These are phyloP conservation scores for Acanthaster planci DNA, from an alignment of 35 echinoderm and acorn worm genomes.

Conservation along the genomic window DNA sequence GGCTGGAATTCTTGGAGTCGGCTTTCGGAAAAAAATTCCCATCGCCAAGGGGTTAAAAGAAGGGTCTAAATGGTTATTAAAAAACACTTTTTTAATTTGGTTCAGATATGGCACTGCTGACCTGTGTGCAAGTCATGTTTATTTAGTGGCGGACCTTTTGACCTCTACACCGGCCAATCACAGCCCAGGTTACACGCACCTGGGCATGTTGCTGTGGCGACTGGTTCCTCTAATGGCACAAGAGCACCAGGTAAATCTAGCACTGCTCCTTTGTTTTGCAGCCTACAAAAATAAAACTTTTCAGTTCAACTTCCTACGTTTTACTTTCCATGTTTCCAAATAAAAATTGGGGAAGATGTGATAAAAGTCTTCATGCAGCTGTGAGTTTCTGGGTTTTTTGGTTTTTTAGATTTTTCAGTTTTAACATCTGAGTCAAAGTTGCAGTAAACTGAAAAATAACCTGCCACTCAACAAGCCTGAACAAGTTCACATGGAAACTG, in stretches of 20 bases:
- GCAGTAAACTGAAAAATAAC: too few species aligned
- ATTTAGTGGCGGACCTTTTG: constrained; percentile 46
- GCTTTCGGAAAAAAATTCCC: too few species aligned
- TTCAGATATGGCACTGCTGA: constrained; percentile 68
- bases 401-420: too few species aligned
- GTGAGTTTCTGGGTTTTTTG: too few species aligned
- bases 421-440: too few species aligned
- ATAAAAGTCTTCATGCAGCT: too few species aligned
- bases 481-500: not conserved
- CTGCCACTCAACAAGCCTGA: too few species aligned
- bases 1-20: too few species aligned
- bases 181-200: constrained; percentile 57
- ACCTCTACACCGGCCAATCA: constrained; percentile 59
- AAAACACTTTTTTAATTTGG: not conserved
- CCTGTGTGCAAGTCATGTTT: constrained; percentile 65
- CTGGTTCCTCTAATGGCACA: constrained; percentile 60
- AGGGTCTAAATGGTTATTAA: too few species aligned
- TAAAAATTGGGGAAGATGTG: not conserved
- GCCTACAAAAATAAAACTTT: not conserved
- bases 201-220: constrained; percentile 64
- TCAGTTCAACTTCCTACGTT: not conserved
- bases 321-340: not conserved
- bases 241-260: constrained; percentile 48
- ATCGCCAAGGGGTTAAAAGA: too few species aligned
- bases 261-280: not conserved